phyloP scores from a whole-genome alignment of 2,888 invertebrate genomes.

The Dorcus hopei region DNA sequence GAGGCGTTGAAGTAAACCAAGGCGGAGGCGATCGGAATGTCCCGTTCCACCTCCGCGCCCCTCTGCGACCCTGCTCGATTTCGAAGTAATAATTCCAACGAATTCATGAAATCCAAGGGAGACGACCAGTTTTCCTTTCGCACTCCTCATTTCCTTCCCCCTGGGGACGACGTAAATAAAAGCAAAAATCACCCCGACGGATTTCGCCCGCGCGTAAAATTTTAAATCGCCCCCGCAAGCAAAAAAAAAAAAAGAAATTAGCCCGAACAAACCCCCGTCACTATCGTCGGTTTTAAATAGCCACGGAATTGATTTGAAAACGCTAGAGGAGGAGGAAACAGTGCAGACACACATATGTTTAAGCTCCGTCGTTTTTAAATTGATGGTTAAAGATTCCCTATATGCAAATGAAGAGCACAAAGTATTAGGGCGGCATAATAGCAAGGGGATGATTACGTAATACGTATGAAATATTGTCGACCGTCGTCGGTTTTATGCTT shows the following conservation, averaged over 20 bases:
- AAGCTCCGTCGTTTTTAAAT: too few species aligned
- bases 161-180: too few species aligned
- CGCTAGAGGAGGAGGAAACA: too few species aligned
- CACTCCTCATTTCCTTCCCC: too few species aligned
- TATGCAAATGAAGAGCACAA: constrained; percentile 33
- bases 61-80: neutral
- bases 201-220: neutral
- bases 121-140: neutral
- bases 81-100: constrained; percentile 1
- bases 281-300: too few species aligned
- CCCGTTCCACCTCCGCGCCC: neutral
- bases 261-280: too few species aligned
- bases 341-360: too few species aligned
- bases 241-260: neutral
- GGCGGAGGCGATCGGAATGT: too few species aligned
- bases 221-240: neutral
- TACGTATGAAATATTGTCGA: too few species aligned
- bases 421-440: constrained; percentile 23
- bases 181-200: neutral
- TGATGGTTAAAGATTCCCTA: constrained; percentile 3
- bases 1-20: too few species aligned
- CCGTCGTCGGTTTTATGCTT: too few species aligned
- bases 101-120: neutral
- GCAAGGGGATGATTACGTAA: neutral
- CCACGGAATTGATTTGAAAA: too few species aligned